Evolutionary conservation across 37 sponge, comb jelly and placozoan genomes (phyloP), one percentile per base, ranked within the genome.

Genomic region (Aphrocallistes beatrix): DNA sequence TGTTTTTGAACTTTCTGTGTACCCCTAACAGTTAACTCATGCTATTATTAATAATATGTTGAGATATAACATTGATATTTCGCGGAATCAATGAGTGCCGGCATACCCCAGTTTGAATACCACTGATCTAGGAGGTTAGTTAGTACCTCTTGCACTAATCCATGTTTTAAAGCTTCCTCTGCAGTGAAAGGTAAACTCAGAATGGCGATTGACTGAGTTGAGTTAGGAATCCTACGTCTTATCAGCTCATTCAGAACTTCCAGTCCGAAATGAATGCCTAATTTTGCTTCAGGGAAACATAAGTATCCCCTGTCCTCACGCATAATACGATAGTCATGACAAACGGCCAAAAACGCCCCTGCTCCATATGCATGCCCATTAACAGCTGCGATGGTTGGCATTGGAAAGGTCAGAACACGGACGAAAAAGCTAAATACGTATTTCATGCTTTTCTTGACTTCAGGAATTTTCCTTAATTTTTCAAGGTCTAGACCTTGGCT

Each of bases 271-370:
- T 60, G 75, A 60, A 13, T 6, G 3, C 75, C 75, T 60, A 60
- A 60, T 30, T 60, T 60, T 19, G 75, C 75, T 60, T 60, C 75
- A 60, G 75, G 75, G 34, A 60, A 60, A 60, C 75, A 60, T 1
- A 60, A 60, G n/a, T 60, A 60, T 28, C 75, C 75, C n/a, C 75
- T 60, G n/a, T 60, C 75, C 34, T 60, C 75, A 25, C 75, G 75
- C 75, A 60, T 60, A 25, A 60, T 19, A 25, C 75, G 10, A 28
- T 60, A 60, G 34, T 60, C 75, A 13, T 60, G 75, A 28, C 75
- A 60, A 32, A 60, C 21, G n/a, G 75, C 75, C n/a, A 60, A 13
- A 13, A 60, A 60, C 1, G 75, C 75, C 32, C 75, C 75, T 32
- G 75, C 75, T 6, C 75, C 75, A 60, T 60, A 60, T 8, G 28